phyloP scores from a whole-genome alignment of 2,113 vertebrate genomes.

The Chaetorhynchus papuensis region DNA sequence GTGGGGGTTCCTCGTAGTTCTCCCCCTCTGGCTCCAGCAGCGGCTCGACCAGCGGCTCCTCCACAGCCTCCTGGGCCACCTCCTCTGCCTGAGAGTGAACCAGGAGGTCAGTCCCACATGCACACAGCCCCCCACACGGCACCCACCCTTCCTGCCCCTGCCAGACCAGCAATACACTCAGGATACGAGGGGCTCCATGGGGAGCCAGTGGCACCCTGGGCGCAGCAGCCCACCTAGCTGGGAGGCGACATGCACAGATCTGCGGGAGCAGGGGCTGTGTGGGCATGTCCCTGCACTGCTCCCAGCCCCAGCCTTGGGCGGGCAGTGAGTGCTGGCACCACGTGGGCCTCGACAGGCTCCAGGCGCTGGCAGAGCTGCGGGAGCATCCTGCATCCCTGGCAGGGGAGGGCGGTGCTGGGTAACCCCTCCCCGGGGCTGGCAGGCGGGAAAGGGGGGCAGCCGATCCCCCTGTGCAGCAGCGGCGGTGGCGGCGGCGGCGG shows the following conservation, averaged over 20 bases:
- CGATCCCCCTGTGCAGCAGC: neutral
- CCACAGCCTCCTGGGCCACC: constrained; percentile 92
- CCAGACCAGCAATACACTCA: fast-evolving
- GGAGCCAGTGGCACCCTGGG: fast-evolving
- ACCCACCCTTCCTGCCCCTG: neutral
- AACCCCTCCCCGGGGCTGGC: constrained; percentile 24
- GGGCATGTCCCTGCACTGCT: fast-evolving
- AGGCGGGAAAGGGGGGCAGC: neutral
- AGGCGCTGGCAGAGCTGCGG: fast-evolving
- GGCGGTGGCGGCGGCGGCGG: neutral
- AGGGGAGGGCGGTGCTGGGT: neutral
- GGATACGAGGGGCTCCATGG: neutral
- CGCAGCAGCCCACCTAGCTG: neutral
- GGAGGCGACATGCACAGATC: neutral
- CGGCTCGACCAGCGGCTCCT: constrained; percentile 87
- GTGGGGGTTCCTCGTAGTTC: constrained; percentile 87
- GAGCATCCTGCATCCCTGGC: constrained; percentile 9
- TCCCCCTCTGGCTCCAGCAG: constrained; percentile 91
- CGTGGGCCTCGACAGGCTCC: neutral
- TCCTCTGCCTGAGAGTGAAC: constrained; percentile 82
- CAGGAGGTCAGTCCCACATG: neutral
- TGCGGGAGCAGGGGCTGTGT: fast-evolving
- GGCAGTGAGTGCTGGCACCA: neutral
- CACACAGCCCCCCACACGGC: fast-evolving
- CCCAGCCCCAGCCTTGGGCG: neutral